Percentiles rank a stretch among this genome's conserved stretches.
Conservation (phyloP, 2,113 vertebrate species). For the Motacilla tschutschensis region DNA sequence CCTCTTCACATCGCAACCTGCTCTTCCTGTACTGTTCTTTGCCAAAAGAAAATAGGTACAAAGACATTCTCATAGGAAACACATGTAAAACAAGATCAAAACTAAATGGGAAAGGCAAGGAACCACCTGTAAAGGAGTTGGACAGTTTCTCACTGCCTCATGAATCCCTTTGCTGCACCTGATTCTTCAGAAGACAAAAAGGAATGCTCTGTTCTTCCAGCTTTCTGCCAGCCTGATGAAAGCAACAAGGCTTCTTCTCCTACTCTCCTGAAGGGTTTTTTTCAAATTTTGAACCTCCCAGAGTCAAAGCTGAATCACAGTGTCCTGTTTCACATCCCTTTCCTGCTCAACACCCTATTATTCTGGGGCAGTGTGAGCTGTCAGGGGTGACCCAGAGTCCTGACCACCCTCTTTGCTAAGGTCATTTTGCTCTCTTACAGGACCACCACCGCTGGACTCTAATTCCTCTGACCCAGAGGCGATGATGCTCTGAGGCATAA, state of each 20-base stretch:
- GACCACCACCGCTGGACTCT: background rate
- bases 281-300: background rate
- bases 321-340: background rate
- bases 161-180: background rate
- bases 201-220: background rate
- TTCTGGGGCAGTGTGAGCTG: background rate
- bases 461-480: background rate
- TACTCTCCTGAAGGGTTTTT: background rate
- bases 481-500: background rate
- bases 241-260: background rate
- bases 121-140: background rate
- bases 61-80: slow-evolving; percentile 7
- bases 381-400: background rate
- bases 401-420: background rate
- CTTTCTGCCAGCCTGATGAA: background rate
- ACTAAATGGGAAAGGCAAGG: background rate
- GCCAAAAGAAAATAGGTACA: slow-evolving; percentile 10
- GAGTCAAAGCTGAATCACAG: background rate
- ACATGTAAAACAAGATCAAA: slow-evolving; percentile 3
- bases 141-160: background rate
- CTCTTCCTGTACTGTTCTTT: slow-evolving; percentile 21
- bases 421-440: background rate
- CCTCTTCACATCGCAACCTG: slow-evolving; percentile 38
- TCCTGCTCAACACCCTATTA: background rate
- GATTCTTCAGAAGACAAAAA: background rate